Base-by-base conservation (phyloP, 2,113 vertebrate genomes). In the Xiphorhynchus elegans region DNA sequence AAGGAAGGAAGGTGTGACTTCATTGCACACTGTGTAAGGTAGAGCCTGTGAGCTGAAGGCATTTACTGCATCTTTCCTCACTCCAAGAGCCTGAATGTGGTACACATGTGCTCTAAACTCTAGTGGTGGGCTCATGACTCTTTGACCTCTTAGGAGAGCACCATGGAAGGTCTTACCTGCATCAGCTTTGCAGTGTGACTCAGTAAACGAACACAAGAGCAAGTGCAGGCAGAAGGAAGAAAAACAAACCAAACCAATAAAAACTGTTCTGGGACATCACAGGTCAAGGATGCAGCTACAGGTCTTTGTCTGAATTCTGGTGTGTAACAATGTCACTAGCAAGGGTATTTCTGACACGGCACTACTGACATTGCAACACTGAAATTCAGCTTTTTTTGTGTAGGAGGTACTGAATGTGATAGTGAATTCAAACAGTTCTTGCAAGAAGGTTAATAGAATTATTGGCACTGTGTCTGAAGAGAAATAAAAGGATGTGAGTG, bases 371-470 rank as follows among this genome's bases (percentile, higher is more conserved):
- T 14, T n/a, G 53, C 25, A 53, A 40, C 29, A 16, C 4, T n/a
- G 52, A 82, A 89, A 73, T 80, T 84, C 50, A 67, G 23, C 64
- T 39, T 55, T 94, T 94, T 80, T 68, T 50, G 11, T 74, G 29
- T 31, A 81, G 73, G n/a, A 19, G 37, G 20, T 31, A 11, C 14
- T 66, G 62, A 73, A 62, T 56, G 6, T 31, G 39, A 42, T 62
- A 74, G 47, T 18, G 13, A 84, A 87, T 87, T 70, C 42, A 58
- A 16, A 46, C 3, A 46, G 73, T 8, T 84, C 17, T 66, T 59
- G 10, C 46, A 89, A 91, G 49, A 90, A 74, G 12, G 23, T 40
- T 55, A 70, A 89, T 35, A 80, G 60, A 95, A 70, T 87, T 74
- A 46, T 39, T 87, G 73, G 55, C 64, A 75, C 23, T 3, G 1